Conservation (phyloP, 2,113 vertebrate species). For the Pristiophorus japonicus region DNA sequence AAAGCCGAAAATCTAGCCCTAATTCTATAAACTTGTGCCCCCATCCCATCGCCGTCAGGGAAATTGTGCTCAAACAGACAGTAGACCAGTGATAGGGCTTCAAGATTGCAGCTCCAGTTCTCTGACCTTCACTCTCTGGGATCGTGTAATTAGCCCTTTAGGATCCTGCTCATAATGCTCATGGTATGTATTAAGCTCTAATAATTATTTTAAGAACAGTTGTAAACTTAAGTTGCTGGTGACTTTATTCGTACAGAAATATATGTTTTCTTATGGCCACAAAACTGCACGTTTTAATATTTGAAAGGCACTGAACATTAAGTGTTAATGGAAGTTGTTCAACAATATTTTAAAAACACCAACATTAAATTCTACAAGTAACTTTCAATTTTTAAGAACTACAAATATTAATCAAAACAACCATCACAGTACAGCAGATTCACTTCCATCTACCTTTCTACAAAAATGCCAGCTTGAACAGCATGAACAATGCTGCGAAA, state of each 20-base stretch:
- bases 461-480: conserved; percentile 97
- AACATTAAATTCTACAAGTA: background rate
- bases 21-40: background rate
- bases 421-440: background rate
- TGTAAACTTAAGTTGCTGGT: background rate
- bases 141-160: no score
- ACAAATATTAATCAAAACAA: background rate
- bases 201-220: no score
- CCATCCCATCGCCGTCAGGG: background rate
- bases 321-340: background rate
- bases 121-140: no score
- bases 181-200: background rate
- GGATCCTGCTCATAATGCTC: background rate
- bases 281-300: background rate
- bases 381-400: background rate
- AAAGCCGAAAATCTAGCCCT: background rate
- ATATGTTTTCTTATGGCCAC: background rate
- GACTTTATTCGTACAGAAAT: background rate
- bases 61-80: background rate
- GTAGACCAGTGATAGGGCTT: background rate
- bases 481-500: conserved; percentile 96
- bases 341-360: background rate
- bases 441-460: conserved; percentile 67
- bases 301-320: background rate
- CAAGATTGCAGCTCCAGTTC: background rate